Evolutionary conservation across 2,113 vertebrate species (phyloP), one percentile per base, ranked within the genome.

Genomic region (Silurus glanis): DNA sequence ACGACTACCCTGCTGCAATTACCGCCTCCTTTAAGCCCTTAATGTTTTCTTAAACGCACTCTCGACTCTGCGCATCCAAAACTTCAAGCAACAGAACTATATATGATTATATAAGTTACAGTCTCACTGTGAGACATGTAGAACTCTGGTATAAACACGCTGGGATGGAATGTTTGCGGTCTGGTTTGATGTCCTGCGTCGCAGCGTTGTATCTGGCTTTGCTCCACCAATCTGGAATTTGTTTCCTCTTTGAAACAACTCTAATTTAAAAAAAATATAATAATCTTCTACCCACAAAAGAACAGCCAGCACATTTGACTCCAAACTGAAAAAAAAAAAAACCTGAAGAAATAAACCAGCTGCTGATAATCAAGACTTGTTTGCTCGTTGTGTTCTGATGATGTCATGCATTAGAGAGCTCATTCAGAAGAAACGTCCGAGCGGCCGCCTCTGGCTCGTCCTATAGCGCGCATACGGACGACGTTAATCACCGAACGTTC

Each of bases 1-100:
- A 37, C 12, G 23, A 75, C 80, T 74, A 79, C 47, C 83, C 53
- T 79, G 78, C 58, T 84, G 71, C 71, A 86, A 87, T 89, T 85
- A 90, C 80, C 62, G 81, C 49, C 83, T 85, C 13, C n/a, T 69
- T 89, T 84, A 83, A 23, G 49, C 21, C 51, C 28, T 47, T 28
- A 67, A 74, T 56, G 51, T 75, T 55, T 56, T 37, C 25, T 14
- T 76, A 81, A 79, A 83, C 67, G 61, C 83, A 88, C 53, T 82
- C 37, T 37, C 37, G 47, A 85, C 2, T 17, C 16, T 1, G 16
- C 16, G 37, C 5, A 81, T 17, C 80, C 45, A 5, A 16, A 64
- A 9, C 59, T 23, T 21, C 47, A n/a, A n/a, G 45, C 47, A 16
- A n/a, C 21, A 51, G 13, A 23, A 61, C 56, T 9, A 12, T 45